Conservation (phyloP, 2,797 vertebrate genomes). For the Hippoglossus hippoglossus region DNA sequence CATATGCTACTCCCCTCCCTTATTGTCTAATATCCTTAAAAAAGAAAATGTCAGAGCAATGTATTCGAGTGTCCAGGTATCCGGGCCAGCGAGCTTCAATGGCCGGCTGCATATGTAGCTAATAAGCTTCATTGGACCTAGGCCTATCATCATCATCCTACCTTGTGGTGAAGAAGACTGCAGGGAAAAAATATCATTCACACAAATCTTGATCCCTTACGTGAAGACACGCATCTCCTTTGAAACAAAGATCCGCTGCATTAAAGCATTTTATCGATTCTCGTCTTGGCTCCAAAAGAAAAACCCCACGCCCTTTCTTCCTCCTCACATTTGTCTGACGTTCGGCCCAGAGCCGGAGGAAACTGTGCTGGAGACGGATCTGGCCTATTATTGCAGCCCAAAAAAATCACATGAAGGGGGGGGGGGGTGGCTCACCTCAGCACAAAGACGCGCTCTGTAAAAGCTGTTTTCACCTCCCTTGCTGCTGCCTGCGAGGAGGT, state of each 20-base stretch:
- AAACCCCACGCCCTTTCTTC: not conserved
- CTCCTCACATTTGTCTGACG: not conserved
- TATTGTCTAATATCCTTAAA: not conserved
- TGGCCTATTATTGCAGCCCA: constrained; percentile 20
- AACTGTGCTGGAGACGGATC: not conserved
- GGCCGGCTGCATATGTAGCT: constrained; percentile 6
- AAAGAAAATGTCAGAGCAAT: not conserved
- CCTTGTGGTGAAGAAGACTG: constrained; percentile 38
- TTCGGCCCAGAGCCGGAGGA: not conserved
- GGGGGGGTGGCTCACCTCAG: constrained; percentile 56
- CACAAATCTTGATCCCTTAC: not conserved
- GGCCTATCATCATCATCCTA: constrained; percentile 58
- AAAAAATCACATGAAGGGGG: constrained; percentile 20
- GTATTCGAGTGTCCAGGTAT: constrained; percentile 16
- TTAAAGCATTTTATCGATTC: not conserved
- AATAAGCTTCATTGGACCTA: constrained; percentile 7
- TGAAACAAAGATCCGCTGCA: not conserved
- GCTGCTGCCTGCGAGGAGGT: constrained; percentile 22
- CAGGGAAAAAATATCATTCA: not conserved
- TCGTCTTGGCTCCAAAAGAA: not conserved
- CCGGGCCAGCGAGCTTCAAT: not conserved
- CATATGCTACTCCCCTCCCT: too few species aligned
- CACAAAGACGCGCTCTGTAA: constrained; percentile 34
- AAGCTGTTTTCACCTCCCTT: too few species aligned
- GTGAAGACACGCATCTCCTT: not conserved